A percentile compares a stretch with the other conserved stretches of the same genome.
Evolutionary conservation across 2,113 vertebrate species (phyloP).

Genomic region (Carassius auratus): DNA sequence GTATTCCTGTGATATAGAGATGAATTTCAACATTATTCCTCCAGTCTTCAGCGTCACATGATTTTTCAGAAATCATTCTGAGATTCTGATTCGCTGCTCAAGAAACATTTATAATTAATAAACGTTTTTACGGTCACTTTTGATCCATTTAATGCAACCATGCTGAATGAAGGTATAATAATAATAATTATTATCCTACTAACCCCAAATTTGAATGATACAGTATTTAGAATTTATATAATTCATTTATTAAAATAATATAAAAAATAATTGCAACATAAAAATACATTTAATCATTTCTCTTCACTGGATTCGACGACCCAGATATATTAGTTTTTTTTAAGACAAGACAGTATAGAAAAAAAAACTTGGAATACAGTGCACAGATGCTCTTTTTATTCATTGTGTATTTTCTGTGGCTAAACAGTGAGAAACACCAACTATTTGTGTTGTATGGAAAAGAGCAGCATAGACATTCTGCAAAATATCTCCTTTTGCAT

Average conservation of each 20-base stretch:
- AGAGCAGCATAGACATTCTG: background rate
- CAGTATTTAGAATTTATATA: background rate
- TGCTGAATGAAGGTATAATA: too few species aligned
- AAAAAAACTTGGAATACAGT: too few species aligned
- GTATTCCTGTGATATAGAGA: background rate
- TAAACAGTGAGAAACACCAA: background rate
- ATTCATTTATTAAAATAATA: background rate
- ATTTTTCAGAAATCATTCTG: too few species aligned
- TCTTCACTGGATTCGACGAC: background rate
- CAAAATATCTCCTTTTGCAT: background rate
- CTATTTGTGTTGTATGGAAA: background rate
- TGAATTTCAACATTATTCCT: background rate
- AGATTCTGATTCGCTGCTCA: background rate
- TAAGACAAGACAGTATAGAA: too few species aligned
- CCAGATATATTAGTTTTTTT: background rate
- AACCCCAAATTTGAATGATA: background rate
- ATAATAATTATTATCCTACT: too few species aligned
- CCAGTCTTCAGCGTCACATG: too few species aligned
- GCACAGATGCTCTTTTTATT: too few species aligned
- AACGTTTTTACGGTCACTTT: background rate
- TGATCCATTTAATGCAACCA: background rate
- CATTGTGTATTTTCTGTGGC: too few species aligned
- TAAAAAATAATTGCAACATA: background rate
- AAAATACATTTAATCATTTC: background rate
- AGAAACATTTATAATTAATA: background rate